Evolutionary conservation across 2,797 vertebrate genomes (phyloP), one percentile per base, ranked within the genome.

Genomic region (Cygnus olor): DNA sequence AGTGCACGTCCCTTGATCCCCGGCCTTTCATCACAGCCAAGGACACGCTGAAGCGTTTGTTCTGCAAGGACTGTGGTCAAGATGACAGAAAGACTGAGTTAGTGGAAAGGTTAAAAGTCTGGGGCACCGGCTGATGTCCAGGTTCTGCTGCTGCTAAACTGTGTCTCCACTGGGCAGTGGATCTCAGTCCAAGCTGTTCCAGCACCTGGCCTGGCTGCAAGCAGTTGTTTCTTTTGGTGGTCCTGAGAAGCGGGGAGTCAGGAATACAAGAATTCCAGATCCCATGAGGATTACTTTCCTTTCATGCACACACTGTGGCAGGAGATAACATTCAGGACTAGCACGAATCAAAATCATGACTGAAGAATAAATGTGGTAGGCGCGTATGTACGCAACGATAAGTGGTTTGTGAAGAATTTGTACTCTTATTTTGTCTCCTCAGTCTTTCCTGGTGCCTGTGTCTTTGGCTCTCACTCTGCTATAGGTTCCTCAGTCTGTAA

Each of bases 161-260:
- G 70, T 90, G 73, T 77, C 77, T 49, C 94, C 73, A 84, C 24
- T 49, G 66, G 68, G 80, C 90, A 79, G 83, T 73, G 70, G 83
- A 90, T 90, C 93, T 70, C 70, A 85, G 32, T 47, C 56, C 54
- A 80, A 91, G 73, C 69, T 91, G 71, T 78, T 94, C 89, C 65
- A 93, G 73, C 88, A 95, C 94, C 89, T 95, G 85, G 65, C 54
- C 69, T 80, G 65, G n/a, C 76, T 80, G 73, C 51, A 47, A 86
- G 87, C 58, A 66, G 9, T 45, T 76, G 24, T 72, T 91, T 79
- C 85, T 76, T 95, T 76, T 77, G 57, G 73, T 86, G 81, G 73
- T 58, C 38, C 15, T 76, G 66, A 66, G 57, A 34, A 69, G 57
- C 68, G 7, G 57, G 38, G 27, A 86, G 57, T 57, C 22, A 53